Evolutionary conservation across 2,113 vertebrate species (phyloP).

Genomic region (Mesembrinibis cayennensis): DNA sequence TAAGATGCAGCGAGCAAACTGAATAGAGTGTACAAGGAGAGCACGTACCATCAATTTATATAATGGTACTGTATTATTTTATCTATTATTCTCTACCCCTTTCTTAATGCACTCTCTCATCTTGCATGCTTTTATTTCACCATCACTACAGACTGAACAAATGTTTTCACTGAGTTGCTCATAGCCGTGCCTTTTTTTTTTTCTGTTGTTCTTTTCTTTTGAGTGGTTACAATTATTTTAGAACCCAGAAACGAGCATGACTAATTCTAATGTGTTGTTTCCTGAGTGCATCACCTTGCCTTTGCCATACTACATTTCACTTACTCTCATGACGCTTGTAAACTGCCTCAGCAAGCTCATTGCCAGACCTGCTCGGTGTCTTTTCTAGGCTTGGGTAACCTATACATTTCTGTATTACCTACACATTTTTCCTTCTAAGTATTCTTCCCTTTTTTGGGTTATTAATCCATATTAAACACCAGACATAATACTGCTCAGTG

Average conservation of each 20-base stretch:
- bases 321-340: slow-evolving; percentile 19
- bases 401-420: slow-evolving; percentile 9
- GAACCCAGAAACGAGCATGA: slow-evolving; percentile 49
- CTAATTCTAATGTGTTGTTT: slow-evolving; percentile 59
- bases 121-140: slow-evolving; percentile 64
- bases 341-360: slow-evolving; percentile 14
- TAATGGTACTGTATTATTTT: slow-evolving; percentile 64
- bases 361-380: not conserved
- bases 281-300: slow-evolving; percentile 47
- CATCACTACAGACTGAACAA: slow-evolving; percentile 44
- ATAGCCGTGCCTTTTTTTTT: not conserved
- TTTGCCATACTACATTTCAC: slow-evolving; percentile 43
- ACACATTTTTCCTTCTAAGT: slow-evolving; percentile 17
- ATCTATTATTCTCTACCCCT: slow-evolving; percentile 60
- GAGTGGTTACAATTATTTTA: slow-evolving; percentile 54
- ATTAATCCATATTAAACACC: slow-evolving; percentile 59
- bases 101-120: slow-evolving; percentile 67
- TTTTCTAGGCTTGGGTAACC: slow-evolving; percentile 15
- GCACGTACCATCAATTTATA: slow-evolving; percentile 61
- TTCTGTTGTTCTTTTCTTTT: not conserved
- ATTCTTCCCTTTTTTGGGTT: slow-evolving; percentile 7
- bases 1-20: slow-evolving; percentile 39
- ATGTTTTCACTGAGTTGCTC: slow-evolving; percentile 40
- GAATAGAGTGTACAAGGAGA: slow-evolving; percentile 46
- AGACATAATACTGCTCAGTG: slow-evolving; percentile 29